These are phyloP conservation scores for Oasisia sp. DNA, from an alignment of 2,888 invertebrate genomes.

Conservation along the genomic window DNA sequence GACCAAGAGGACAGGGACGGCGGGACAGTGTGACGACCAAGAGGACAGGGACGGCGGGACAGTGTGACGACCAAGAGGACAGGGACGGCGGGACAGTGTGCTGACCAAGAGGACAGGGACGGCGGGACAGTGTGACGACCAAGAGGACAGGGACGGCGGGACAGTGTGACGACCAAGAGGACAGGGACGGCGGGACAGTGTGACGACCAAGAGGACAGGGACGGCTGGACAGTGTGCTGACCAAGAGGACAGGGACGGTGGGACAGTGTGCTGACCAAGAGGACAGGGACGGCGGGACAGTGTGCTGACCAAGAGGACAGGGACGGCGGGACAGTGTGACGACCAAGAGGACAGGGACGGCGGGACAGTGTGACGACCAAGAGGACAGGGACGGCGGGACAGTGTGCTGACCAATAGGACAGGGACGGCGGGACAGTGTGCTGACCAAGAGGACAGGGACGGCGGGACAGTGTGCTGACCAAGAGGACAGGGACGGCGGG, in stretches of 20 bases:
- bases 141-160: neutral
- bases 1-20: neutral
- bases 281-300: neutral
- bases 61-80: neutral
- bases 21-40: neutral
- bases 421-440: too few relatives aligned
- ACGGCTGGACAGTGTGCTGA: neutral
- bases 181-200: neutral
- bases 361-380: neutral
- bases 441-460: too few relatives aligned
- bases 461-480: too few relatives aligned
- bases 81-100: neutral
- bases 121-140: neutral
- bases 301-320: neutral
- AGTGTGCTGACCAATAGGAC: too few relatives aligned
- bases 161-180: neutral
- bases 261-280: neutral
- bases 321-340: neutral
- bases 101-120: neutral
- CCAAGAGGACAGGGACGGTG: neutral
- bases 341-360: neutral
- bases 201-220: neutral
- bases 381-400: too few relatives aligned
- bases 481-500: too few relatives aligned
- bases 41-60: neutral